Base-by-base conservation (phyloP, 2,888 invertebrate genomes). In the Coecobrya sp. region DNA sequence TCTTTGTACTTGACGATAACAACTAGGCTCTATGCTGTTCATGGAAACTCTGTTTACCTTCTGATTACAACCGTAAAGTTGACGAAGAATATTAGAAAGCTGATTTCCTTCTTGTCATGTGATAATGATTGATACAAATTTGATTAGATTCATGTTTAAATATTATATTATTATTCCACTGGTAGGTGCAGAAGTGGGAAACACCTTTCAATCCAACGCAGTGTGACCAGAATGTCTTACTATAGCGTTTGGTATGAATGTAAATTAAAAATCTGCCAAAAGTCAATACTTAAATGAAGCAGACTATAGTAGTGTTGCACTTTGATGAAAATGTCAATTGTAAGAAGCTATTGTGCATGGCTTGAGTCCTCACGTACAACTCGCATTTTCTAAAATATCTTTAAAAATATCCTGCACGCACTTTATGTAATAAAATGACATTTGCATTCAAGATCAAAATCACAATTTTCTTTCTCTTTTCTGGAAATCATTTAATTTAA, bases 401-500 rank as follows among this genome's bases (percentile, higher is more conserved):
- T 42, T 42, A 10, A 42, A 42, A 42, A 42, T 42, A 42, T 10
- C 42, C 4, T 42, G n/a, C n/a, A 36, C 7, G 3, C 10, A 49
- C 4, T 59, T 7, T 22, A 8, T 65, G 65, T 19, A 19, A 1
- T 16, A 59, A 36, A n/a, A 70, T 5, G 0, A 68, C 22, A 49
- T 65, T 65, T 27, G 55, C 49, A 68, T 68, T 68, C 45, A 42
- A 65, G 27, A 82, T 73, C 70, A 42, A 52, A 79, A 79, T 79
- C 25, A 16, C 25, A 49, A 52, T 55, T 49, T 52, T 25, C 52
- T 49, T 52, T 19, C 52, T 49, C 19, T 2, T 19, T 42, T 42
- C n/a, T 42, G 19, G 73, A 65, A 0, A 65, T 11, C 2, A 19
- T 73, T 73, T 42, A 0, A 36, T 73, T 42, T 19, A n/a, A 73